Conservation (phyloP, 2,888 invertebrate genomes). For the Coronaproctus castanopsis region DNA sequence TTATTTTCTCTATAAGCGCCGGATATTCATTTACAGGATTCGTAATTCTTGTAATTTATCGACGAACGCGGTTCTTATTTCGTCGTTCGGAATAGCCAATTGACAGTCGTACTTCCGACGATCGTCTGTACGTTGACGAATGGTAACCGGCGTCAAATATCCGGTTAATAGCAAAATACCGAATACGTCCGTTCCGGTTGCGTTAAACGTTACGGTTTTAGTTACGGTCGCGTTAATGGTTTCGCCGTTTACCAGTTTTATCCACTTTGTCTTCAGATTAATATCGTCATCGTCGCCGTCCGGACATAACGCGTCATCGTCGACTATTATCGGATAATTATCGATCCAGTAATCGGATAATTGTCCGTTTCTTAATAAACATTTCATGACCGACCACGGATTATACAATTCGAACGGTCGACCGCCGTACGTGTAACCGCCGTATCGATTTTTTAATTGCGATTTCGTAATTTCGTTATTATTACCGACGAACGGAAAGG, state of each 20-base stretch:
- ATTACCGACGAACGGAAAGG: no score
- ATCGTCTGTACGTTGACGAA: background rate
- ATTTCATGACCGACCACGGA: background rate
- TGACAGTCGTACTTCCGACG: background rate
- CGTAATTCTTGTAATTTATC: background rate
- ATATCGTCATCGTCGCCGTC: background rate
- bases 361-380: background rate
- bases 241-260: background rate
- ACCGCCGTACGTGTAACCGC: background rate
- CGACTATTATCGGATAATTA: background rate
- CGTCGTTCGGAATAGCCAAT: background rate
- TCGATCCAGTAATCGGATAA: background rate
- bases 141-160: background rate
- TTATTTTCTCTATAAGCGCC: no score
- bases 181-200: background rate
- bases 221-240: background rate
- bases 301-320: background rate
- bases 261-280: no score
- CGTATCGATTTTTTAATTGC: background rate
- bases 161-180: background rate
- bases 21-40: no score
- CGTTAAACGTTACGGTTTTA: background rate
- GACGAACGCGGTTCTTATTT: background rate
- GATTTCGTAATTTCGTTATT: no score
- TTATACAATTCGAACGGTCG: background rate